These are phyloP conservation scores for Sarcophaga subvicina DNA, from an alignment of 2,888 invertebrate species.

Conservation along the genomic window DNA sequence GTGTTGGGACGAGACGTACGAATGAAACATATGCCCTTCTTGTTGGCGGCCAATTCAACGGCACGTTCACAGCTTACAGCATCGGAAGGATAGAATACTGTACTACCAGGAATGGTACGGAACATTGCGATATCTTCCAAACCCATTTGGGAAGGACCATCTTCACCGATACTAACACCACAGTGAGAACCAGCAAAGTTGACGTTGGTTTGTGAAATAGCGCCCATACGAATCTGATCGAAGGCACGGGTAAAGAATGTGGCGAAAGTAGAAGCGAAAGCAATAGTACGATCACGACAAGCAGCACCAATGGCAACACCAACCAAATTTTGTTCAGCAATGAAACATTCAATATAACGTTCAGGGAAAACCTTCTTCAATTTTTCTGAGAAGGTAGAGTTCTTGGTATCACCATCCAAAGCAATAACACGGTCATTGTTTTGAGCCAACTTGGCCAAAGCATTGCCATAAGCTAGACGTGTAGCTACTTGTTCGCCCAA, in stretches of 20 bases:
- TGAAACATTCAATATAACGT: conserved; percentile 97
- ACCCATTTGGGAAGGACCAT: conserved; percentile 99
- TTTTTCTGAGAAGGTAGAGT: conserved; percentile 98
- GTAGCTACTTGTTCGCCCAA: conserved; percentile 91
- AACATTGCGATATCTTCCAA: conserved; percentile 99
- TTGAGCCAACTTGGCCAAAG: conserved; percentile 92
- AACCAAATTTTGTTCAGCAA: conserved; percentile 99
- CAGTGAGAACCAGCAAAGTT: conserved; percentile 99
- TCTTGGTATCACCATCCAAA: conserved; percentile 98
- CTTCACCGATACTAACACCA: conserved; percentile 99
- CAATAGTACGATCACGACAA: conserved; percentile 94
- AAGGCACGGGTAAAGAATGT: conserved; percentile 98
- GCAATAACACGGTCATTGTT: conserved; percentile 92
- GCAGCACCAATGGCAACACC: conserved; percentile 98
- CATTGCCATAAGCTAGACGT: conserved; percentile 96
- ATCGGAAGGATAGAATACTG: conserved; percentile 92
- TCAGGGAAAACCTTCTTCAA: conserved; percentile 88
- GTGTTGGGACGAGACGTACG: conserved; percentile 97
- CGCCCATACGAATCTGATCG: conserved; percentile 99
- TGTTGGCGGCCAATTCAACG: conserved; percentile 97
- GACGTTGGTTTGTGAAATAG: conserved; percentile 98
- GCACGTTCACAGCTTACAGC: conserved; percentile 97
- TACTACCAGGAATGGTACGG: conserved; percentile 92
- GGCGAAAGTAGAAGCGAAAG: conserved; percentile 98
- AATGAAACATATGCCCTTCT: conserved; percentile 96